These are phyloP conservation scores for Coregonus clupeaformis DNA, from an alignment of 2,113 vertebrate genomes.

Conservation along the genomic window DNA sequence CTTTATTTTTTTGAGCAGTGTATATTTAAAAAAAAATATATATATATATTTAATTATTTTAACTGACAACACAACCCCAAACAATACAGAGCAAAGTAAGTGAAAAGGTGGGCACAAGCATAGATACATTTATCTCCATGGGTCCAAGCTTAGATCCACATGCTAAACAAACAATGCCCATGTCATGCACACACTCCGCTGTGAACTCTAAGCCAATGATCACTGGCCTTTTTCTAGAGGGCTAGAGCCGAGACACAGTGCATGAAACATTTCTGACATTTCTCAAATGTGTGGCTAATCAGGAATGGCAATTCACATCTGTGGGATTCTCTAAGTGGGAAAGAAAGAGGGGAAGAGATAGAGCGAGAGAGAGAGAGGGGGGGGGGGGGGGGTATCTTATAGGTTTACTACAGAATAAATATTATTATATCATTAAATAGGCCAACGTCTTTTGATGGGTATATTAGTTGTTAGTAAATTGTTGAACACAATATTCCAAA, in stretches of 20 bases:
- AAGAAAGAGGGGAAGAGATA: not conserved
- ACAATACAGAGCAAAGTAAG: no score
- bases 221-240: conserved; percentile 41
- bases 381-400: not conserved
- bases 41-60: no score
- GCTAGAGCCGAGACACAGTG: conserved; percentile 36
- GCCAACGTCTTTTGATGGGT: no score
- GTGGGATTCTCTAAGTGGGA: conserved; percentile 30
- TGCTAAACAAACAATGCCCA: conserved; percentile 9
- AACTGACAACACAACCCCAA: no score
- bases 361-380: not conserved
- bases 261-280: conserved; percentile 71
- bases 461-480: no score
- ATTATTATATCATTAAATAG: no score
- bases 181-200: conserved; percentile 7
- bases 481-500: no score
- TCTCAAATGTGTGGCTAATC: conserved; percentile 69
- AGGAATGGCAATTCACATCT: conserved; percentile 64
- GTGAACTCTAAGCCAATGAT: conserved; percentile 16
- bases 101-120: no score
- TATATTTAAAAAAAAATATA: no score
- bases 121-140: no score
- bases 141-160: not conserved
- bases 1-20: no score
- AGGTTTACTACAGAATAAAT: not conserved